Conservation (phyloP, 2,113 vertebrate genomes). For the Rhombomys opimus region DNA sequence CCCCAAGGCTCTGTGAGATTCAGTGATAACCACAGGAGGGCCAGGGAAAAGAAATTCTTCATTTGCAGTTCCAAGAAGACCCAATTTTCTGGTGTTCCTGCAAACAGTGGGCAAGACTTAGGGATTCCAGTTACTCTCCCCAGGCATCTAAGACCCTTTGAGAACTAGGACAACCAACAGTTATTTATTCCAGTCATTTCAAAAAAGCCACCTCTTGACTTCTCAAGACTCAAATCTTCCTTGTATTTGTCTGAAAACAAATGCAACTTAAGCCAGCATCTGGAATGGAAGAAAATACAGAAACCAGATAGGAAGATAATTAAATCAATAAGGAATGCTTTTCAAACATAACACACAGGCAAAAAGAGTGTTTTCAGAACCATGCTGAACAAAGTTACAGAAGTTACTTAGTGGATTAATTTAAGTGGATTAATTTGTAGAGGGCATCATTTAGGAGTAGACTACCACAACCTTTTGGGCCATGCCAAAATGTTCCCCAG, state of each 20-base stretch:
- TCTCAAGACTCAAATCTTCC: slow-evolving; percentile 71
- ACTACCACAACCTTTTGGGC: background rate
- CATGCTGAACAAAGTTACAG: slow-evolving; percentile 66
- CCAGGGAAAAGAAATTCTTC: background rate
- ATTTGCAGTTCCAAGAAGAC: slow-evolving; percentile 17
- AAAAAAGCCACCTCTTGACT: slow-evolving; percentile 58
- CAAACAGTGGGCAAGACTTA: background rate
- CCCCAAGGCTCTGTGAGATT: slow-evolving; percentile 3
- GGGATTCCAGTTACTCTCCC: background rate
- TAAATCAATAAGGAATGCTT: slow-evolving; percentile 79
- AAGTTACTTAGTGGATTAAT: slow-evolving; percentile 63
- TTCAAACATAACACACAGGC: slow-evolving; percentile 78
- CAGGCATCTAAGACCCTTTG: background rate
- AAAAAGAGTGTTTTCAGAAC: slow-evolving; percentile 71
- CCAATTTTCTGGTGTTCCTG: background rate
- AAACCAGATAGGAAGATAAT: slow-evolving; percentile 57
- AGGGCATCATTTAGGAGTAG: background rate
- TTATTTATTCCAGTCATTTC: slow-evolving; percentile 52
- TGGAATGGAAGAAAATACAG: slow-evolving; percentile 75
- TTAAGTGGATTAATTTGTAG: slow-evolving; percentile 52
- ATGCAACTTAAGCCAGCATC: slow-evolving; percentile 54
- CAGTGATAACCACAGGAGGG: background rate
- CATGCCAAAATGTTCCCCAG: background rate
- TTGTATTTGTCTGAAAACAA: slow-evolving; percentile 74
- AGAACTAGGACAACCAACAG: slow-evolving; percentile 50